Percentiles rank a stretch among this genome's conserved stretches.
phyloP scores from a whole-genome alignment of 2,113 vertebrate species.

The Dromas ardeola region DNA sequence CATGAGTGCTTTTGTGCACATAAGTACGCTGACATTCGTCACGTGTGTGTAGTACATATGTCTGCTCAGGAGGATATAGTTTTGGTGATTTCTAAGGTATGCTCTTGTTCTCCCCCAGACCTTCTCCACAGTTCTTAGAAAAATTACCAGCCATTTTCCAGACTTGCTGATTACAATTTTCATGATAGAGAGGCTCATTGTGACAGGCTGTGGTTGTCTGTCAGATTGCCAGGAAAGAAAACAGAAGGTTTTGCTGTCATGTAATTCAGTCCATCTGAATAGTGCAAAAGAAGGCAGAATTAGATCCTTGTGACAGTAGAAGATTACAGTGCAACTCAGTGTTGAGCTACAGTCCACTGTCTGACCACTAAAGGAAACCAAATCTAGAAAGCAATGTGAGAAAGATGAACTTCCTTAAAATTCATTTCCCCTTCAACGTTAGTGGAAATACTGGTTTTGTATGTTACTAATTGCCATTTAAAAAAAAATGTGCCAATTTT shows the following conservation, averaged over 20 bases:
- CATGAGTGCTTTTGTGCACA: constrained; percentile 27
- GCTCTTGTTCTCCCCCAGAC: not conserved
- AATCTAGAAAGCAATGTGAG: constrained; percentile 30
- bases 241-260: not conserved
- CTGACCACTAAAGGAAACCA: constrained; percentile 40
- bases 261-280: not conserved
- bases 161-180: not conserved
- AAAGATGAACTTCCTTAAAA: constrained; percentile 22
- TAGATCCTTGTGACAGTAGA: not conserved
- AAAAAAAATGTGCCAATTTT: constrained; percentile 73
- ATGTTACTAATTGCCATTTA: constrained; percentile 54
- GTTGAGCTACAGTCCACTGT: constrained; percentile 27
- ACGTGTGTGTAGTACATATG: constrained; percentile 10
- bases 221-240: constrained; percentile 52
- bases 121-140: not conserved
- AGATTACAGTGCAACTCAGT: not conserved
- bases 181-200: not conserved
- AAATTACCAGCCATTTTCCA: not conserved
- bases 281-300: not conserved
- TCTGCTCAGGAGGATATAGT: constrained; percentile 47
- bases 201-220: constrained; percentile 65
- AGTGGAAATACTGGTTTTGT: constrained; percentile 52
- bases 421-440: not conserved
- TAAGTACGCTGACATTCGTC: not conserved
- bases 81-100: constrained; percentile 2